Evolutionary conservation across 2,888 invertebrate genomes (phyloP).

Genomic region (Octonoba sinensis): DNA sequence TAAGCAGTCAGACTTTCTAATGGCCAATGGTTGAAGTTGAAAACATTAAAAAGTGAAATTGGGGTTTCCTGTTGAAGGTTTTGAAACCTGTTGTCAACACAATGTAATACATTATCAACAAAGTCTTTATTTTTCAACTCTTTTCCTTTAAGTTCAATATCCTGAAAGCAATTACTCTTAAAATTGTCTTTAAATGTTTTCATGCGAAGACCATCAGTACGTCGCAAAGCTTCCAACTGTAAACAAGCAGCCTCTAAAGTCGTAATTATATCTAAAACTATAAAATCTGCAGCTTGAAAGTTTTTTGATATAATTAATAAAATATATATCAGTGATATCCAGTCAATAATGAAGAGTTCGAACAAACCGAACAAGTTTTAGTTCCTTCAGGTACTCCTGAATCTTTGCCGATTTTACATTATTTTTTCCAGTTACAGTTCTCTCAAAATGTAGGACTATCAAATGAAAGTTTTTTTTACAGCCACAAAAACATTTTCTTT

Average conservation of each 20-base stretch:
- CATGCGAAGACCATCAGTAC: neutral
- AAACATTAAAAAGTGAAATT: neutral
- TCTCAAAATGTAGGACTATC: too few relatives aligned
- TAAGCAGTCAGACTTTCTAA: neutral
- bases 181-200: constrained; percentile 6
- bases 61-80: neutral
- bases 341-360: too few relatives aligned
- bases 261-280: neutral
- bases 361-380: too few relatives aligned
- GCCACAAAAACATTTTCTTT: too few relatives aligned
- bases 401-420: too few relatives aligned
- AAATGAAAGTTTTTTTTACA: too few relatives aligned
- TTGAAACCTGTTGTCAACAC: neutral
- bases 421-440: too few relatives aligned
- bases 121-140: neutral
- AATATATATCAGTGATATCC: too few relatives aligned
- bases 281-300: neutral
- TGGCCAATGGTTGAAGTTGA: too few relatives aligned
- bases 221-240: neutral
- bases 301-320: too few relatives aligned
- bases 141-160: constrained; percentile 1
- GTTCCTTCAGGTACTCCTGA: too few relatives aligned
- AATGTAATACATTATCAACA: neutral
- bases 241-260: constrained; percentile 6
- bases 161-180: neutral